Conservation (phyloP, 2,797 vertebrate genomes). For the Phrynocephalus vlangalii region DNA sequence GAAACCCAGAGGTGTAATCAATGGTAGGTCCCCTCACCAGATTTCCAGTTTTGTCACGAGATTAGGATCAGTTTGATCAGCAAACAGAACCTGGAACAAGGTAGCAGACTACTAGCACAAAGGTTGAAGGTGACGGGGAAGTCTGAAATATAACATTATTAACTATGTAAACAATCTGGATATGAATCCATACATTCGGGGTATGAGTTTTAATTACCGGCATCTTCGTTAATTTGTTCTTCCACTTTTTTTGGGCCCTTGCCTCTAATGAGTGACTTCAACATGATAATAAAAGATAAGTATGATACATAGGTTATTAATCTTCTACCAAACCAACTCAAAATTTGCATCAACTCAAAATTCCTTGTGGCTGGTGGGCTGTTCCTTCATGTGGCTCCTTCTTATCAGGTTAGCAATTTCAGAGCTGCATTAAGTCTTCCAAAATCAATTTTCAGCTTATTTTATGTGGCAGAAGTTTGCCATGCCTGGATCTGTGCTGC, state of each 20-base stretch:
- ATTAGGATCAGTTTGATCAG: too few relatives aligned
- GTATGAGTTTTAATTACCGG: constrained; percentile 37
- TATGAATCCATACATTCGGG: not conserved
- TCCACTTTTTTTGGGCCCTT: constrained; percentile 37
- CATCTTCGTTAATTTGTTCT: constrained; percentile 59
- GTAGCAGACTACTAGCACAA: too few relatives aligned
- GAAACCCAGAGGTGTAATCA: too few relatives aligned
- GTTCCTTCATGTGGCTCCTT: constrained; percentile 66
- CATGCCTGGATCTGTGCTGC: constrained; percentile 80
- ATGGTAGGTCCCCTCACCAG: not conserved
- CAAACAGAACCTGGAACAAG: too few relatives aligned
- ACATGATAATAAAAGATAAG: constrained; percentile 56
- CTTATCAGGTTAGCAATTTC: constrained; percentile 77
- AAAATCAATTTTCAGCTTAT: constrained; percentile 87
- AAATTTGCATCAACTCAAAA: constrained; percentile 24
- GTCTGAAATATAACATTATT: not conserved
- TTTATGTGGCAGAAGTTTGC: constrained; percentile 79
- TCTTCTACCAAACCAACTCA: constrained; percentile 60
- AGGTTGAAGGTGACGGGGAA: too few relatives aligned
- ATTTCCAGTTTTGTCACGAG: too few relatives aligned
- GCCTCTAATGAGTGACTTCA: constrained; percentile 51
- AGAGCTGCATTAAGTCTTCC: constrained; percentile 75
- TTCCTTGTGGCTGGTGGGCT: constrained; percentile 58
- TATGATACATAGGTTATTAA: constrained; percentile 59
- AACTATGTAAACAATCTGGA: constrained; percentile 4